Evolutionary conservation across 2,113 vertebrate genomes (phyloP).

Genomic region (pig (Sus scrofa)): DNA sequence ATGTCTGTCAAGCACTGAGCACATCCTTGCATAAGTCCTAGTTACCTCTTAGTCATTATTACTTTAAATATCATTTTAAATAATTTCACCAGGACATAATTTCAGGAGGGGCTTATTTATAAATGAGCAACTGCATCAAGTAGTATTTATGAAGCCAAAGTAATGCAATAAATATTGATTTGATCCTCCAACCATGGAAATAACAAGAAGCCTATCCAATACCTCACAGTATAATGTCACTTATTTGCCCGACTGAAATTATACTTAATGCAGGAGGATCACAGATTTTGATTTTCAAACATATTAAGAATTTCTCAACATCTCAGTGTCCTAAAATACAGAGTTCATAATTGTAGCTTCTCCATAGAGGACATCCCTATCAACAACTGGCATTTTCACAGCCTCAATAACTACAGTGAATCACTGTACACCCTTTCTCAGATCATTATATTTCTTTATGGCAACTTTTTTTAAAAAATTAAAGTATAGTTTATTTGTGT

Average conservation of each 20-base stretch:
- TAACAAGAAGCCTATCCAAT: neutral
- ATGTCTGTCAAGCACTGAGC: neutral
- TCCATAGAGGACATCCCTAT: fast-evolving
- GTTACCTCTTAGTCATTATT: neutral
- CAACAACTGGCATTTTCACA: neutral
- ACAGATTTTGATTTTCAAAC: neutral
- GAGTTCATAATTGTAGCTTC: too few species aligned
- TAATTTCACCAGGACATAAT: neutral
- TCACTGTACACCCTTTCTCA: neutral
- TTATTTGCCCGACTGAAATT: neutral
- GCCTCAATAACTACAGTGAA: neutral
- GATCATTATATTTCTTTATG: neutral
- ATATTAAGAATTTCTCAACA: neutral
- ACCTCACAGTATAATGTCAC: neutral
- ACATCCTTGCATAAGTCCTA: neutral
- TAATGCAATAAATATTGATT: neutral
- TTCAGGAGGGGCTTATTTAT: neutral
- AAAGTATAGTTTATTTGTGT: too few species aligned
- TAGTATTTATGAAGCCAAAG: neutral
- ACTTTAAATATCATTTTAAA: neutral
- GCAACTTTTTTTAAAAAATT: too few species aligned
- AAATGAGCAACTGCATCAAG: neutral
- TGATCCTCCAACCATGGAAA: neutral
- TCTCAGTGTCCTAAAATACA: neutral
- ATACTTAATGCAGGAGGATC: neutral